Evolutionary conservation across 1,140 invertebrate species (phyloP).

Genomic region (Meloidogyne exigua): DNA sequence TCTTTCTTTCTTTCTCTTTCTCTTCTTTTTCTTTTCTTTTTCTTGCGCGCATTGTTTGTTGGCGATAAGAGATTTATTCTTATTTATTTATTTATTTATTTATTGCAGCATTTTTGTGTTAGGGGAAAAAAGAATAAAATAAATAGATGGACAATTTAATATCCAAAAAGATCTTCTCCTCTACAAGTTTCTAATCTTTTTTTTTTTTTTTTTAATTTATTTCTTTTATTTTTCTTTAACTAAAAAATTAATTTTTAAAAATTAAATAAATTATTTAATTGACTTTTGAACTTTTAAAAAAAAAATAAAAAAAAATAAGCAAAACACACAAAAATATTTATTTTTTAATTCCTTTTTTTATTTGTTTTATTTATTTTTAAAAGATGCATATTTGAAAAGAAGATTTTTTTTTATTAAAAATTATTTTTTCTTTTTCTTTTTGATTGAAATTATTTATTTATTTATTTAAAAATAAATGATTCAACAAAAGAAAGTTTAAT

Average conservation of each 20-base stretch:
- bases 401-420: neutral
- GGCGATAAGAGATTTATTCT: neutral
- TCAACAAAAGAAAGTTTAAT: neutral
- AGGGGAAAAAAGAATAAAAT: no score
- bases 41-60: neutral
- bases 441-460: neutral
- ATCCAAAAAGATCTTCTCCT: no score
- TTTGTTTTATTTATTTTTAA: neutral
- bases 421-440: no score
- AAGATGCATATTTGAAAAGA: neutral
- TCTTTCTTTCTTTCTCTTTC: no score
- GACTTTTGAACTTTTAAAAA: neutral
- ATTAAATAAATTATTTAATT: neutral
- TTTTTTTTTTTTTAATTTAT: no score
- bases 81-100: neutral
- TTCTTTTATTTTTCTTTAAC: no score
- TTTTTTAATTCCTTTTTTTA: neutral
- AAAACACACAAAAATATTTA: neutral
- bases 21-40: neutral
- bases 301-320: neutral
- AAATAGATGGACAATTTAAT: no score
- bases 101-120: no score
- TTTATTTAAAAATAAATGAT: neutral
- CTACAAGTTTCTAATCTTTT: neutral
- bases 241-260: neutral